Conservation (phyloP, 2,113 vertebrate species). For the Zapornia atra region DNA sequence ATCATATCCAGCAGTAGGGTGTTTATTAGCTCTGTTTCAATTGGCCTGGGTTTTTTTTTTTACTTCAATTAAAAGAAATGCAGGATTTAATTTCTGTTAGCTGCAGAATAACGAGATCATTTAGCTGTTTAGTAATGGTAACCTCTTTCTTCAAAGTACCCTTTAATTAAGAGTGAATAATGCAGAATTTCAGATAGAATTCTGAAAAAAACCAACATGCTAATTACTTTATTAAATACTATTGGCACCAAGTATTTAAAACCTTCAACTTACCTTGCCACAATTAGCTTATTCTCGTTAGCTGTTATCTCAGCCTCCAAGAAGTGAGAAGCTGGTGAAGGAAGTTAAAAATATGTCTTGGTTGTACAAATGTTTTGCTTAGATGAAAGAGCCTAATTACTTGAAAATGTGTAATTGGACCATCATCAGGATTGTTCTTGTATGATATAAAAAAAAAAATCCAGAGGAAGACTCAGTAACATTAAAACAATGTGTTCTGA, state of each 20-base stretch:
- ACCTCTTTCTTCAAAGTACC: conserved; percentile 23
- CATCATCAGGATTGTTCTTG: not conserved
- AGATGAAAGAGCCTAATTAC: conserved; percentile 37
- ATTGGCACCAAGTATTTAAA: conserved; percentile 11
- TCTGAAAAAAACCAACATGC: not conserved
- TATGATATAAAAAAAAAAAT: not conserved
- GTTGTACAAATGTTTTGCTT: not conserved
- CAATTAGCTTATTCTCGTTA: conserved; percentile 54
- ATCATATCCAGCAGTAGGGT: not conserved
- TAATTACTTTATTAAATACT: conserved; percentile 28
- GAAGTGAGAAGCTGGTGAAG: not conserved
- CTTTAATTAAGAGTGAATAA: conserved; percentile 63
- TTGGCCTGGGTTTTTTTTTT: conserved; percentile 20
- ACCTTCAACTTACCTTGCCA: not conserved
- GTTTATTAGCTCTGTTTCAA: conserved; percentile 18
- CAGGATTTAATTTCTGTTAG: conserved; percentile 35
- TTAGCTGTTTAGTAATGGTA: conserved; percentile 35
- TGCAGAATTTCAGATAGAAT: conserved; percentile 25
- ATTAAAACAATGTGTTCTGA: not conserved
- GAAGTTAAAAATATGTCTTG: not conserved
- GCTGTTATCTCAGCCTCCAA: not conserved
- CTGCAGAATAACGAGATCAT: conserved; percentile 45
- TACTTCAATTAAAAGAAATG: conserved; percentile 61
- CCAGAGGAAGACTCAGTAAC: not conserved
- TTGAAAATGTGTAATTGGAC: conserved; percentile 1